Percentiles rank a stretch among this genome's conserved stretches.
Evolutionary conservation across 2,113 vertebrate species (phyloP).

Genomic region (Tupaia chinensis): DNA sequence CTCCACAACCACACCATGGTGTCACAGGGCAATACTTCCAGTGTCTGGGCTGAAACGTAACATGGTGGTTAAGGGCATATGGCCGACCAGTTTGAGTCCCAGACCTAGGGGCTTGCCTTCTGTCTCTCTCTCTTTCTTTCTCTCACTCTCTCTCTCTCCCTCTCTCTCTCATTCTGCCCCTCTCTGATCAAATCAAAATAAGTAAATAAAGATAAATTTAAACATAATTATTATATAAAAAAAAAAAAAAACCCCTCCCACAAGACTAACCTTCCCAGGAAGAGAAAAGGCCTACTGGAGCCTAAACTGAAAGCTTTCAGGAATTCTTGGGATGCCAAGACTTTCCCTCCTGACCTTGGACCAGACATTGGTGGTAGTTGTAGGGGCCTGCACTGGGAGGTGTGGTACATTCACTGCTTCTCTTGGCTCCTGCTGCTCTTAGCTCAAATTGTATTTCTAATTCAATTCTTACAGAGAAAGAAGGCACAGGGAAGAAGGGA

Average conservation of each 20-base stretch:
- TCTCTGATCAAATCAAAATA: no score
- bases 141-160: no score
- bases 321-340: neutral
- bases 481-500: constrained; percentile 48
- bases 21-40: neutral
- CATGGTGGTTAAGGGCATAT: no score
- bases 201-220: no score
- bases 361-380: neutral
- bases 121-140: no score
- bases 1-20: neutral
- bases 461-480: constrained; percentile 23
- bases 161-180: no score
- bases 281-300: neutral
- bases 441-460: constrained; percentile 38
- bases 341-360: neutral
- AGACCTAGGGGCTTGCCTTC: no score
- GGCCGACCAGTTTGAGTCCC: no score
- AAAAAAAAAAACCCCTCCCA: no score
- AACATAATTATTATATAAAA: no score
- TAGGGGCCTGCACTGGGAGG: neutral
- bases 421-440: constrained; percentile 32
- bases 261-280: no score
- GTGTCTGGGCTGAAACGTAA: neutral
- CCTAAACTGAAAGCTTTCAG: neutral
- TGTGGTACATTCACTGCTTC: neutral